Evolutionary conservation across 2,888 invertebrate species (phyloP).

Genomic region (Scaptomyza flava): DNA sequence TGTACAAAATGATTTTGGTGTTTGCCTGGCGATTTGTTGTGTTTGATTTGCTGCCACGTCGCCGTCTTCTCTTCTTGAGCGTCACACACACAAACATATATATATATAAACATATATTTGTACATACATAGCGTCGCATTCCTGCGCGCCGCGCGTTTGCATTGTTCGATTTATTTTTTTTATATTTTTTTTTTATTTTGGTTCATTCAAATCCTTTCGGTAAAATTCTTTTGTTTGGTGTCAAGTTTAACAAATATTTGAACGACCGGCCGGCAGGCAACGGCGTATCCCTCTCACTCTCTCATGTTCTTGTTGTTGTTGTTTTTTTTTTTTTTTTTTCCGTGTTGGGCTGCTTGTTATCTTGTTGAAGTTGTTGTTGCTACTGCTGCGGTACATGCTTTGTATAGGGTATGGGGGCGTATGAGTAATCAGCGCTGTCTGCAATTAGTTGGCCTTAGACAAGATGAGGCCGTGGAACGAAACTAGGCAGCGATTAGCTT

Average conservation of each 20-base stretch:
- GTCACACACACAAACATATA: not conserved
- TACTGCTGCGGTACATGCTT: slow-evolving; percentile 32
- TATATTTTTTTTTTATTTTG: slow-evolving; percentile 30
- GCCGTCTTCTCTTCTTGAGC: slow-evolving; percentile 42
- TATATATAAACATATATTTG: not conserved
- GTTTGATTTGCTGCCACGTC: slow-evolving; percentile 75
- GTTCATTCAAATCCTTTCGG: slow-evolving; percentile 78
- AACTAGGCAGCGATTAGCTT: slow-evolving; percentile 54
- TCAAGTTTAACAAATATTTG: slow-evolving; percentile 83
- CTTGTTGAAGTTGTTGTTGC: slow-evolving; percentile 40
- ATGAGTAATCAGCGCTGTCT: slow-evolving; percentile 68
- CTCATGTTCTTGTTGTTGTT: not conserved
- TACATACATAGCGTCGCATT: slow-evolving; percentile 41
- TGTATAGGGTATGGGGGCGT: slow-evolving; percentile 60
- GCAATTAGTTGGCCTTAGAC: slow-evolving; percentile 71
- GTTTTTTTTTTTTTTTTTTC: slow-evolving; percentile 33
- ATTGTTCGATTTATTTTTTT: slow-evolving; percentile 62
- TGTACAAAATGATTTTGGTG: slow-evolving; percentile 71
- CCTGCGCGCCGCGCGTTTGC: slow-evolving; percentile 70
- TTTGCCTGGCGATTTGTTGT: slow-evolving; percentile 74
- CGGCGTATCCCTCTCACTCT: slow-evolving; percentile 22
- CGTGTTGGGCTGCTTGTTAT: slow-evolving; percentile 62
- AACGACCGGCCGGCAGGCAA: slow-evolving; percentile 54
- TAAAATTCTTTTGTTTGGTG: slow-evolving; percentile 83
- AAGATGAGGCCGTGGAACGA: slow-evolving; percentile 20